These are phyloP conservation scores for Macropus fuliginosus DNA, from an alignment of 2,797 vertebrate species.

Conservation along the genomic window DNA sequence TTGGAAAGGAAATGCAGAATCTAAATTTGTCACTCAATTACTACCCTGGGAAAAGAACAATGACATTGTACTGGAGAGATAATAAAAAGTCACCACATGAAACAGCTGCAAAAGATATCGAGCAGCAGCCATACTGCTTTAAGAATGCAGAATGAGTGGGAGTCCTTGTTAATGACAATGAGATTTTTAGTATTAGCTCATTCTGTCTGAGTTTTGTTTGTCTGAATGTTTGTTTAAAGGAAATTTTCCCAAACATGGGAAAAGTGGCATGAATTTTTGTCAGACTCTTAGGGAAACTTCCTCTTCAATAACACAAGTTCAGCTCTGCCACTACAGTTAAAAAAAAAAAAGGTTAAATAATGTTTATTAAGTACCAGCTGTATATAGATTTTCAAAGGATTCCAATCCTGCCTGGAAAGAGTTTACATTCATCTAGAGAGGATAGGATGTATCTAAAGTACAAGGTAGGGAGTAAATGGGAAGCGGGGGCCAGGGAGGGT, in stretches of 20 bases:
- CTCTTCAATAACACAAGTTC: conserved; percentile 46
- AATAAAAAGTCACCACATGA: conserved; percentile 70
- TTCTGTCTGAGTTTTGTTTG: neutral
- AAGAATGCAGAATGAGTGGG: neutral
- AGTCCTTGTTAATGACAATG: neutral
- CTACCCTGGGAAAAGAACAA: conserved; percentile 56
- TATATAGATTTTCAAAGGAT: neutral
- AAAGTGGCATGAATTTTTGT: neutral
- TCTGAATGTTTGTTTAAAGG: neutral
- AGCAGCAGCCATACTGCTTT: conserved; percentile 63
- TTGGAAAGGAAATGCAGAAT: conserved; percentile 77
- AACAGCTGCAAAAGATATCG: conserved; percentile 60
- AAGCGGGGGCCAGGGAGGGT: neutral
- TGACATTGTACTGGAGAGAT: conserved; percentile 70
- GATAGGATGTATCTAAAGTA: neutral
- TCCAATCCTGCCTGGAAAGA: neutral
- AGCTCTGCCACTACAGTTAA: neutral
- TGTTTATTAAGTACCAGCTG: neutral
- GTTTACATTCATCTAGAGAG: neutral
- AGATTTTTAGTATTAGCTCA: conserved; percentile 10
- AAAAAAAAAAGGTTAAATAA: neutral
- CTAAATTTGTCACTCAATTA: conserved; percentile 73
- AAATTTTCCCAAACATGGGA: neutral
- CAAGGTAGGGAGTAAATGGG: neutral
- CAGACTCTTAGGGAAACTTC: neutral